Percentiles rank a stretch among this genome's conserved stretches.
phyloP scores from a whole-genome alignment of 2,797 vertebrate species.

The Crocodylus rhombifer region DNA sequence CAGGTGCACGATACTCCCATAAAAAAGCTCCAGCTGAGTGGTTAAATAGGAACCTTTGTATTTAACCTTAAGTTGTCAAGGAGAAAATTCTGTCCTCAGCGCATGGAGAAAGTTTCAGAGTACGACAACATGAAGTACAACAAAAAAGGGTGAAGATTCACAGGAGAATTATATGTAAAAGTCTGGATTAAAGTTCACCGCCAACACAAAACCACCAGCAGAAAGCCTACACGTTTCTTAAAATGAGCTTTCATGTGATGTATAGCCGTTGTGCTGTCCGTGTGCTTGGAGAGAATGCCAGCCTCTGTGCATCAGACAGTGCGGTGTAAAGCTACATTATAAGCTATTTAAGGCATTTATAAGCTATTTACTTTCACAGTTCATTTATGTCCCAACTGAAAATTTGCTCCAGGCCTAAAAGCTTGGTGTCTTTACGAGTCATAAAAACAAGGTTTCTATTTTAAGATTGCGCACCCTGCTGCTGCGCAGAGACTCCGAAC shows the following conservation, averaged over 20 bases:
- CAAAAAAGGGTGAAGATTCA: neutral
- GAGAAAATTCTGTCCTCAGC: neutral
- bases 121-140: neutral
- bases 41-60: neutral
- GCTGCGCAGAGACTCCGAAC: neutral
- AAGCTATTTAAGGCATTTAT: neutral
- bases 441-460: neutral
- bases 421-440: neutral
- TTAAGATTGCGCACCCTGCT: neutral
- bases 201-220: no score
- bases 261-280: fast-evolving
- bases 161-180: neutral
- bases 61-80: neutral
- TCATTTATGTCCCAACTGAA: neutral
- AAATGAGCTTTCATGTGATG: neutral
- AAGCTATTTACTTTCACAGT: constrained; percentile 7
- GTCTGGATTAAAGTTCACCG: neutral
- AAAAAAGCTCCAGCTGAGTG: neutral
- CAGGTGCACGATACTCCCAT: neutral
- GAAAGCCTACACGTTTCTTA: no score
- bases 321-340: neutral
- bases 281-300: neutral
- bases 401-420: neutral
- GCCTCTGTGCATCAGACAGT: neutral
- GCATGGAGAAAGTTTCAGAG: neutral